These are phyloP conservation scores for Phrynosoma blainvillii DNA, from an alignment of 2,113 vertebrate species.

Conservation along the genomic window DNA sequence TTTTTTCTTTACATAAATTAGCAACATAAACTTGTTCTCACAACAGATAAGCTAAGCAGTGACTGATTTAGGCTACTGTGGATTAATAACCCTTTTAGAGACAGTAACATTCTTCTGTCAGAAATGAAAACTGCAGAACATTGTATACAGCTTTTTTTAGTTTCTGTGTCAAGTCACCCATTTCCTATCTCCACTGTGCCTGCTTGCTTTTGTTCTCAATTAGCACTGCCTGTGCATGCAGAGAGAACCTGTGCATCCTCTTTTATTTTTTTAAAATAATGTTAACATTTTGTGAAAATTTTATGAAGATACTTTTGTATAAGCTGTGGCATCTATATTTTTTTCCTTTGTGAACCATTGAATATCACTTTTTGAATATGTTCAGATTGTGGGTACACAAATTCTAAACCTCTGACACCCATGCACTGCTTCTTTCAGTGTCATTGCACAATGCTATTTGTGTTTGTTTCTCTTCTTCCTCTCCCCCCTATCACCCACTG, in stretches of 20 bases:
- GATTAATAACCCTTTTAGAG: conserved; percentile 61
- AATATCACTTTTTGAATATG: conserved; percentile 84
- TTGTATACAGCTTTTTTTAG: conserved; percentile 74
- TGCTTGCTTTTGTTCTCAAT: conserved; percentile 88
- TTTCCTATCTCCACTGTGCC: conserved; percentile 84
- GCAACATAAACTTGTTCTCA: conserved; percentile 63
- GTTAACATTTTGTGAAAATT: conserved; percentile 93
- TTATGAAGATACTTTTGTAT: conserved; percentile 89
- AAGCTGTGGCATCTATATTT: conserved; percentile 87
- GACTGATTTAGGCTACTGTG: conserved; percentile 70
- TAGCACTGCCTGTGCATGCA: conserved; percentile 91
- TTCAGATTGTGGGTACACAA: conserved; percentile 75
- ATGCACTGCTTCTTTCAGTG: conserved; percentile 72
- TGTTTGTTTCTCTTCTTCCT: conserved; percentile 15
- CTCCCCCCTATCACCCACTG: conserved; percentile 65
- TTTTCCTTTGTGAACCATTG: conserved; percentile 82
- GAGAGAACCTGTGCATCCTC: conserved; percentile 90
- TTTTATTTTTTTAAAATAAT: conserved; percentile 90
- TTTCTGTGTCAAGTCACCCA: conserved; percentile 67
- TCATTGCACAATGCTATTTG: conserved; percentile 70
- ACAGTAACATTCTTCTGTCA: conserved; percentile 71
- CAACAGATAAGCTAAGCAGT: conserved; percentile 77
- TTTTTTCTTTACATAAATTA: conserved; percentile 55
- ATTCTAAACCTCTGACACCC: conserved; percentile 76
- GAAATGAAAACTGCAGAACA: conserved; percentile 66